A percentile compares a stretch with the other conserved stretches of the same genome.
Conservation (phyloP, 2,113 vertebrate species). For the Mesoclemmys tuberculata region DNA sequence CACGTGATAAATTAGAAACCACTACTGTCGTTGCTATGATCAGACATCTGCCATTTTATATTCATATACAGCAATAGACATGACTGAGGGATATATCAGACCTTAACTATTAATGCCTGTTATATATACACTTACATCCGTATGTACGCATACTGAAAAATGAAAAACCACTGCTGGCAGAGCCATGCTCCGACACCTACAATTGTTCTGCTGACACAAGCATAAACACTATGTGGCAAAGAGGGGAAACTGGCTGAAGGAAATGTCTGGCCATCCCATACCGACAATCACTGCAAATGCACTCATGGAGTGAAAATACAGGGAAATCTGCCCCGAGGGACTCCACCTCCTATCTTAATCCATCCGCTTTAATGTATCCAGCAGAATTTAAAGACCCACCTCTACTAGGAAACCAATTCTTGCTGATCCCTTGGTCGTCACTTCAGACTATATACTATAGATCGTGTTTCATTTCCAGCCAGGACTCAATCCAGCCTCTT, state of each 20-base stretch:
- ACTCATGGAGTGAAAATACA: neutral
- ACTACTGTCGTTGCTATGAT: neutral
- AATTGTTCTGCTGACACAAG: accelerated
- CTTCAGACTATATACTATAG: neutral
- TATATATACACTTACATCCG: neutral
- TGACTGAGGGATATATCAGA: neutral
- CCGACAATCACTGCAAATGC: neutral
- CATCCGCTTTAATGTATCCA: neutral
- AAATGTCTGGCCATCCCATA: neutral
- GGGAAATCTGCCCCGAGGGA: neutral
- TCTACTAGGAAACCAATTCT: neutral
- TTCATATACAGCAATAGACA: neutral
- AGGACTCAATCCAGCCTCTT: neutral
- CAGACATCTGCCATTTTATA: neutral
- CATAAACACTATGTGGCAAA: neutral
- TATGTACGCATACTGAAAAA: neutral
- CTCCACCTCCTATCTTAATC: neutral
- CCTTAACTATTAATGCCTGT: neutral
- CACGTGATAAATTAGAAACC: neutral
- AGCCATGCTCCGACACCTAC: accelerated
- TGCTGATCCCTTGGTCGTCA: neutral
- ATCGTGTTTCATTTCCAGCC: neutral
- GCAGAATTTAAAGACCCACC: neutral
- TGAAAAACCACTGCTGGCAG: neutral
- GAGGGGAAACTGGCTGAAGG: neutral